Base-by-base conservation (phyloP, 2,797 vertebrate species). In the Pyrocephalus nanus region DNA sequence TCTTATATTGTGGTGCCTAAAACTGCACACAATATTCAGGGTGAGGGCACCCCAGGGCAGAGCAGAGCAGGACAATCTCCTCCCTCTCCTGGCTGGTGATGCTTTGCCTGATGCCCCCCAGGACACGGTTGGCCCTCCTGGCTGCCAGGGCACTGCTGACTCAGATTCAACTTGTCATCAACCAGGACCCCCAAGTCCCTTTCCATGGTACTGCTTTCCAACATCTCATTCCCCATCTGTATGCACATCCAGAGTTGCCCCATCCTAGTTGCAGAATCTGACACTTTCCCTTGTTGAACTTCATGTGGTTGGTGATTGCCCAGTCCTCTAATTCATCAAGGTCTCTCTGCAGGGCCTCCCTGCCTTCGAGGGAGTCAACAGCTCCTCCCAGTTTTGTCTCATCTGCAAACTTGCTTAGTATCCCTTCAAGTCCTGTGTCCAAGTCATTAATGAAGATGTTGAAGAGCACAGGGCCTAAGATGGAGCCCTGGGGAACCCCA, bases 71-170 rank as follows among this genome's bases (percentile, higher is more conserved):
- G 61, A 32, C 40, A 64, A 64, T 64, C 20, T 5, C 21, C 29
- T 64, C 60, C 60, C 40, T 42, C 0, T 3, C 15, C 40, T 2
- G 1, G 20, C 20, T 64, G 40, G 10, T 0, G 4, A 23, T 64
- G 40, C 20, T 43, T 32, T 43, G 40, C 40, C 29, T 32, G 61
- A 43, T 43, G 29, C 40, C 20, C 38, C 15, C 10, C 15, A 23
- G 14, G 61, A 43, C 14, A 16, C 2, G 1, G 20, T 17, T 64
- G 40, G 9, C 40, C 29, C 21, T 32, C 61, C 40, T 43, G 61
- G 40, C 29, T 64, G 40, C 40, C 40, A 64, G 40, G 40, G 40
- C 61, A 64, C 40, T 64, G 61, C 40, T 64, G 61, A 32, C 40
- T 32, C 21, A 32, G 6, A 5, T 43, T 32, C 40, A 43, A 43